Conservation (phyloP, 35 echinoderm and acorn worm species). For the Apostichopus californicus region DNA sequence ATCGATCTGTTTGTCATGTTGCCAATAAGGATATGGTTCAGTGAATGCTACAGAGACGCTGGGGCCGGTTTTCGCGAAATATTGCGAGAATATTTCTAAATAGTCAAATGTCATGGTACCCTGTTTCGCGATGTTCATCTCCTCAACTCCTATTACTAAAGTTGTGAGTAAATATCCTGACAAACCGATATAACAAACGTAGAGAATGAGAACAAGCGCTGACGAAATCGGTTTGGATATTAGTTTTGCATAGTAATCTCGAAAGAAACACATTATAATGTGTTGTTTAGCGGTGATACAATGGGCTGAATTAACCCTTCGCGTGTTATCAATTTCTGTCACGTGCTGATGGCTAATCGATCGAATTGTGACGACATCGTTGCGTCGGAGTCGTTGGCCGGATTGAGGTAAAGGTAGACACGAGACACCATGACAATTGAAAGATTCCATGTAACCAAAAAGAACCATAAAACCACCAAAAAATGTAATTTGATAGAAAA, state of each 20-base stretch:
- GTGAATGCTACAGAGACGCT: slow-evolving; percentile 47
- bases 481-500: slow-evolving; percentile 79
- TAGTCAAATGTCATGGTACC: slow-evolving; percentile 44
- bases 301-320: background rate
- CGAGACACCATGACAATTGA: slow-evolving; percentile 51
- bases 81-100: slow-evolving; percentile 28
- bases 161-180: slow-evolving; percentile 46
- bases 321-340: background rate
- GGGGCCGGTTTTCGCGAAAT: slow-evolving; percentile 67
- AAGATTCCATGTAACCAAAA: slow-evolving; percentile 35
- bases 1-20: slow-evolving; percentile 34
- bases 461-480: slow-evolving; percentile 68
- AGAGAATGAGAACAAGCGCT: background rate
- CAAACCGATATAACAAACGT: slow-evolving; percentile 26
- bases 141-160: slow-evolving; percentile 50
- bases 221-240: slow-evolving; percentile 7
- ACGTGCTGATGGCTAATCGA: background rate
- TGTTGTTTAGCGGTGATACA: slow-evolving; percentile 16
- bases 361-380: background rate
- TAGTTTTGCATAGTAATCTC: slow-evolving; percentile 58
- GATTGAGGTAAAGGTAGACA: slow-evolving; percentile 43
- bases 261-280: slow-evolving; percentile 57
- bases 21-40: slow-evolving; percentile 51
- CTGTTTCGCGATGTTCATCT: slow-evolving; percentile 49
- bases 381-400: background rate